A percentile compares a stretch with the other conserved stretches of the same genome.
Conservation (phyloP, 2,888 invertebrate species). For the Athalia circularis region DNA sequence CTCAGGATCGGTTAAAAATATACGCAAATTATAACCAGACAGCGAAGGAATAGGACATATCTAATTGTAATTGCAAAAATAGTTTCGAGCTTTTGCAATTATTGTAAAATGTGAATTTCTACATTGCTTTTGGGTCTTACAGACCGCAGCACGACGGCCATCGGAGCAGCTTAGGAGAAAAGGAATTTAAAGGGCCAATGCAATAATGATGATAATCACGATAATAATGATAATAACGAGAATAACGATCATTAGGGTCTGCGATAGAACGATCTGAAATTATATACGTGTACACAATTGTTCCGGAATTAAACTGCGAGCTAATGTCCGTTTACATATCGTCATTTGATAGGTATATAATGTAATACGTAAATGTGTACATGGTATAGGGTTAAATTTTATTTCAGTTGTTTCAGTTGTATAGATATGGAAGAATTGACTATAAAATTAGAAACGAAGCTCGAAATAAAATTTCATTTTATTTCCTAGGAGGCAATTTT, state of each 20-base stretch:
- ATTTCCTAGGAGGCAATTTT: slow-evolving; percentile 61
- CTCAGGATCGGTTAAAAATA: background rate
- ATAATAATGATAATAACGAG: no score
- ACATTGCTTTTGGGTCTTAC: no score
- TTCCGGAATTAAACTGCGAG: background rate
- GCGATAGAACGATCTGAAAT: no score
- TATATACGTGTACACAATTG: no score
- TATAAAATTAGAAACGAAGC: slow-evolving; percentile 66
- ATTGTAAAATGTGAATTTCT: no score
- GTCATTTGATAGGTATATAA: background rate
- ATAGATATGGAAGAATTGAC: slow-evolving; percentile 52
- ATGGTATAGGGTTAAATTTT: slow-evolving; percentile 51
- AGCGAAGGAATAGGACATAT: background rate
- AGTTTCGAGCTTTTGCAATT: no score
- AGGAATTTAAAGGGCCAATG: no score
- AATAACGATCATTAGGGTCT: no score
- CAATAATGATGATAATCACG: no score
- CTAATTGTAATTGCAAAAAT: background rate
- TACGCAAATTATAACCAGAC: no score
- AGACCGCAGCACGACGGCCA: no score
- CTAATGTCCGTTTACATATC: slow-evolving; percentile 10
- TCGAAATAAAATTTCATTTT: slow-evolving; percentile 71
- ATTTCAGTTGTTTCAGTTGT: slow-evolving; percentile 52
- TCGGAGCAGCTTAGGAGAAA: no score
- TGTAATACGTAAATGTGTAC: background rate